Conservation (phyloP, 2,888 invertebrate genomes). For the Gastrophysa polygoni region DNA sequence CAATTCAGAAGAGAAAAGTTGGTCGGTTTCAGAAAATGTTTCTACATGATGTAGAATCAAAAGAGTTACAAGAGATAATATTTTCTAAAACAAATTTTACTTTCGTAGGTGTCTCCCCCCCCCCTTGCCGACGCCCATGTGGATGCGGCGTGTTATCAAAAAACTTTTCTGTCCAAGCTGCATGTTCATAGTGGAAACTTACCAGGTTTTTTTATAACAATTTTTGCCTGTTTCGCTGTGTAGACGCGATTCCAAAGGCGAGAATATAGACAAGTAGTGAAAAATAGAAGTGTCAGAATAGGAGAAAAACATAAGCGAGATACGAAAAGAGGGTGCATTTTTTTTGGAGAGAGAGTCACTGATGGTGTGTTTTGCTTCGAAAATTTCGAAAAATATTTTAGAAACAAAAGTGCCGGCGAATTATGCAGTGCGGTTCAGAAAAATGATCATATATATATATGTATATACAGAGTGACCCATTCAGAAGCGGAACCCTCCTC, state of each 20-base stretch:
- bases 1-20: too few species aligned
- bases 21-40: too few species aligned
- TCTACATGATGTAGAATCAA: too few species aligned
- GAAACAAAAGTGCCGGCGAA: constrained; percentile 50
- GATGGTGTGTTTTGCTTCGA: constrained; percentile 42
- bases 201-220: constrained; percentile 61
- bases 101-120: too few species aligned
- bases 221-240: constrained; percentile 62
- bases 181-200: constrained; percentile 59
- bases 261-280: constrained; percentile 61
- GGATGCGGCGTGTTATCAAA: constrained; percentile 38
- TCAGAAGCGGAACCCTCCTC: too few species aligned
- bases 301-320: constrained; percentile 59
- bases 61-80: too few species aligned
- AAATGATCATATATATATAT: constrained; percentile 28
- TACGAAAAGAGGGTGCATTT: constrained; percentile 51
- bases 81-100: too few species aligned
- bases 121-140: neutral
- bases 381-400: constrained; percentile 26
- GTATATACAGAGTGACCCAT: too few species aligned
- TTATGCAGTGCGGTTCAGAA: constrained; percentile 55
- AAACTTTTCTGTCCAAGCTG: constrained; percentile 57
- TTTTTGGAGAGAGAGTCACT: constrained; percentile 50
- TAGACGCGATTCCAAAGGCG: constrained; percentile 60
- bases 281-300: constrained; percentile 63